These are phyloP conservation scores for Temnothorax longispinosus DNA, from an alignment of 1,140 invertebrate genomes.

Conservation along the genomic window DNA sequence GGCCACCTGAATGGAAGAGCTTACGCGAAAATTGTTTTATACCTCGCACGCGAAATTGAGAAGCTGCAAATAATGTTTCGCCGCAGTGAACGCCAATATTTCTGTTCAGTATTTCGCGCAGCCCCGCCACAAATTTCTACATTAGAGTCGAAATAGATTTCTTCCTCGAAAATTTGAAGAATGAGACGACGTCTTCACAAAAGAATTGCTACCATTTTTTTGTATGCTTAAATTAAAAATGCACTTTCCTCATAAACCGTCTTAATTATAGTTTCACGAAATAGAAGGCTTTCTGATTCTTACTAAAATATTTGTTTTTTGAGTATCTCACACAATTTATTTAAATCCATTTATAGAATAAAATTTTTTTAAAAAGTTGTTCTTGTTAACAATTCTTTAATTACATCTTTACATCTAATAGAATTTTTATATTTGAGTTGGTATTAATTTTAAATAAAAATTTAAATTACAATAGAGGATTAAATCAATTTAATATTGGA, in stretches of 20 bases:
- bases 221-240: background rate
- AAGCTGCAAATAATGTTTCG: slow-evolving; percentile 68
- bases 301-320: background rate
- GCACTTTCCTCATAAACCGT: background rate
- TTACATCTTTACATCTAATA: background rate
- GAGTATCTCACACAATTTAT: background rate
- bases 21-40: slow-evolving; percentile 70
- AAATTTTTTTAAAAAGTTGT: background rate
- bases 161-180: background rate
- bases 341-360: background rate
- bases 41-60: slow-evolving; percentile 55
- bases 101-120: background rate
- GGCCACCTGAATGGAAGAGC: slow-evolving; percentile 62
- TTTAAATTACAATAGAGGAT: background rate
- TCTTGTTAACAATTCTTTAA: background rate
- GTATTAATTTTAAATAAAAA: background rate
- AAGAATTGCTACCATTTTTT: background rate
- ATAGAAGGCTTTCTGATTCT: background rate
- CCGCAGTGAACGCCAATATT: slow-evolving; percentile 48
- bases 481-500: background rate
- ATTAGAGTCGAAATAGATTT: background rate
- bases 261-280: background rate
- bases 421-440: background rate
- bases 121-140: background rate
- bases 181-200: background rate